Percentiles rank a stretch among this genome's conserved stretches.
phyloP scores from a whole-genome alignment of 2,797 vertebrate species.

The Megalops cyprinoides region DNA sequence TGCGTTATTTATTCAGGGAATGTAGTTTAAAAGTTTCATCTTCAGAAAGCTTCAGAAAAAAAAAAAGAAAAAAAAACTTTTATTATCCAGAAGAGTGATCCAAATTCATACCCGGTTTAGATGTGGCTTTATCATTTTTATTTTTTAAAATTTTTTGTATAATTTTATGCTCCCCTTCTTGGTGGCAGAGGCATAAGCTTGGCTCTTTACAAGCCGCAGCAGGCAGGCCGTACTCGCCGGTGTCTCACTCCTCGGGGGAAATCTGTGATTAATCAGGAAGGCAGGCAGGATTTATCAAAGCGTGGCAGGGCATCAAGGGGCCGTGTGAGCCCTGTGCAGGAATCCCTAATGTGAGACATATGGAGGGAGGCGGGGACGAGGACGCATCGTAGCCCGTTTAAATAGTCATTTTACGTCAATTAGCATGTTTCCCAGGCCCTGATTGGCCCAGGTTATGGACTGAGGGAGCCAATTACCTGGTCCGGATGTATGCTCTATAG shows the following conservation, averaged over 20 bases:
- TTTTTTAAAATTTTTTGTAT: background rate
- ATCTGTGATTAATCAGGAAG: background rate
- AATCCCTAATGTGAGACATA: too few species aligned
- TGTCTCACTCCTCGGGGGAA: background rate
- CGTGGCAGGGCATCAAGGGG: background rate
- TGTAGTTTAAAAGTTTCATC: background rate
- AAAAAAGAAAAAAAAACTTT: background rate
- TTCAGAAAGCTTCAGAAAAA: too few species aligned
- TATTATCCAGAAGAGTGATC: constrained; percentile 1
- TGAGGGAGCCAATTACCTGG: background rate
- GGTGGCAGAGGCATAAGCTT: background rate
- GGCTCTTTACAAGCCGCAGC: background rate
- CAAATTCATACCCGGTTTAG: background rate
- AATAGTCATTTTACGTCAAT: background rate
- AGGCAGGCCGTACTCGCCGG: background rate
- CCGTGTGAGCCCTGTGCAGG: too few species aligned
- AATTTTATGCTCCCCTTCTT: too few species aligned
- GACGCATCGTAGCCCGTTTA: background rate
- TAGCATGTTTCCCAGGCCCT: background rate
- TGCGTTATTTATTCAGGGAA: constrained; percentile 1
- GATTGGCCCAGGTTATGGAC: background rate
- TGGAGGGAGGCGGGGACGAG: background rate
- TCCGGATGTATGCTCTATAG: background rate
- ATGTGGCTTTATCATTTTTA: background rate
- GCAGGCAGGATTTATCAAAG: background rate